phyloP scores from a whole-genome alignment of 1,140 invertebrate species.

The Heterodera schachtii region DNA sequence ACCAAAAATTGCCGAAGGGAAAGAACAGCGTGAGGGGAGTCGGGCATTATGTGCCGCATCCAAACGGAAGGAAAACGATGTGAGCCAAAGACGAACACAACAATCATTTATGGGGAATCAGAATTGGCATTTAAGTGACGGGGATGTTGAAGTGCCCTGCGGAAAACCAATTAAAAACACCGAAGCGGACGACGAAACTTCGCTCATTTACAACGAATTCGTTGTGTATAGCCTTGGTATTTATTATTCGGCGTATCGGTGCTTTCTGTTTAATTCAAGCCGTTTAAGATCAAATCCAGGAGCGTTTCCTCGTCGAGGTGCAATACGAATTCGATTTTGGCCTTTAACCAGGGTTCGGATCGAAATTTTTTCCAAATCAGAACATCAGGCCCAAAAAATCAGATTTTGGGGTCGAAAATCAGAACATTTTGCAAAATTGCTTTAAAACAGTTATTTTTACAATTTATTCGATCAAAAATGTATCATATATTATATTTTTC shows the following conservation, averaged over 20 bases:
- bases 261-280: constrained; percentile 74
- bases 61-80: constrained; percentile 17
- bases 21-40: constrained; percentile 33
- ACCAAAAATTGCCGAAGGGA: constrained; percentile 35
- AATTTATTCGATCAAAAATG: no score
- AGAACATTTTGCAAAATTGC: no score
- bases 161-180: constrained; percentile 71
- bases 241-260: background rate
- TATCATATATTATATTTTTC: no score
- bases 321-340: constrained; percentile 66
- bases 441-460: no score
- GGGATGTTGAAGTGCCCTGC: constrained; percentile 77
- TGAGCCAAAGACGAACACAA: constrained; percentile 14
- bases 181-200: constrained; percentile 62
- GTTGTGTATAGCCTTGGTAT: constrained; percentile 14
- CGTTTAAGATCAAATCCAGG: constrained; percentile 83
- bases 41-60: constrained; percentile 32
- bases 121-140: constrained; percentile 31
- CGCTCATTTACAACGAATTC: constrained; percentile 38
- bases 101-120: constrained; percentile 18
- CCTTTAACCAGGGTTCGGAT: no score
- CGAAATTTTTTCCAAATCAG: no score
- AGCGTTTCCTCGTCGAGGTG: constrained; percentile 70
- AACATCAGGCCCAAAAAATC: no score
- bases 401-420: no score